phyloP scores from a whole-genome alignment of 2,797 vertebrate species.

The Aplochiton taeniatus region DNA sequence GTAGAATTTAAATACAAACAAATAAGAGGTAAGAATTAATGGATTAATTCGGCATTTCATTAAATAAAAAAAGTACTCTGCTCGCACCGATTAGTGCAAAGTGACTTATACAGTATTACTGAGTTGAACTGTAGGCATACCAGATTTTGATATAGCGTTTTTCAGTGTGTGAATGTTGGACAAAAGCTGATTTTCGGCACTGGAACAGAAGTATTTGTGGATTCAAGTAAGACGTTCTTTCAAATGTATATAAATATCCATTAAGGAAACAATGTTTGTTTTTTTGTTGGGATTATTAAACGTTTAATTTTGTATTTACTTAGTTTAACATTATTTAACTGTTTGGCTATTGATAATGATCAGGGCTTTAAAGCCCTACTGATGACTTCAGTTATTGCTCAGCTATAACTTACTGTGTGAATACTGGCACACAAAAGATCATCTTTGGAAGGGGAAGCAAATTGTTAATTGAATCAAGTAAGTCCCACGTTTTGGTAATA shows the following conservation, averaged over 20 bases:
- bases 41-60: no score
- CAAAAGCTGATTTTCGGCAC: slow-evolving; percentile 20
- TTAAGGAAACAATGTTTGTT: neutral
- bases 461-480: slow-evolving; percentile 15
- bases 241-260: no score
- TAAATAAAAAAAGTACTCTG: neutral
- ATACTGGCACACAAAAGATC: slow-evolving; percentile 5
- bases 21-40: neutral
- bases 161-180: slow-evolving; percentile 25
- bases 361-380: neutral
- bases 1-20: no score
- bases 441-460: slow-evolving; percentile 16
- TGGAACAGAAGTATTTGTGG: slow-evolving; percentile 13
- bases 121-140: neutral
- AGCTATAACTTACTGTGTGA: slow-evolving; percentile 23
- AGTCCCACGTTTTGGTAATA: neutral
- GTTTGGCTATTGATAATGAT: neutral
- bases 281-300: neutral
- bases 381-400: neutral
- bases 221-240: neutral
- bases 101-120: no score
- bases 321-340: no score
- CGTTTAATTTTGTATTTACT: no score
- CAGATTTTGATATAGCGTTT: slow-evolving; percentile 6
- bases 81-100: slow-evolving; percentile 2